Percentiles rank a stretch among this genome's conserved stretches.
phyloP scores from a whole-genome alignment of 2,888 invertebrate species.

The Caenorhabditis macrosperma region DNA sequence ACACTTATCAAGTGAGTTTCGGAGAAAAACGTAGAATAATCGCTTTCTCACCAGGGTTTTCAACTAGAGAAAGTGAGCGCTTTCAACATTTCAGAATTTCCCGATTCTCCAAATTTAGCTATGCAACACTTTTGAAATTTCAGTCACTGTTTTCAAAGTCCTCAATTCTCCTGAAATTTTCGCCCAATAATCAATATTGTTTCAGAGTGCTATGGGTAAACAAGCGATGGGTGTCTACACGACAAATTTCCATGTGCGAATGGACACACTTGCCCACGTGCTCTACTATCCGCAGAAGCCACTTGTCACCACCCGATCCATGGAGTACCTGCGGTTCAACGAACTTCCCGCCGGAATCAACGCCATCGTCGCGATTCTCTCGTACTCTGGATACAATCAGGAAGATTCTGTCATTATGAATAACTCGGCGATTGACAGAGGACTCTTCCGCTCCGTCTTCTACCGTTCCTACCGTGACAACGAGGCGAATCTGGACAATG shows the following conservation, averaged over 20 bases:
- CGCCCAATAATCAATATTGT: too few relatives aligned
- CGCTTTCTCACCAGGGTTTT: too few relatives aligned
- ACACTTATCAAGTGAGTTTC: constrained; percentile 90
- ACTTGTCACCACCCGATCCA: constrained; percentile 96
- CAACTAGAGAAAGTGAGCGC: too few relatives aligned
- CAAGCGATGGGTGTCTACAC: constrained; percentile 99
- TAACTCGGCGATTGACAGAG: constrained; percentile 92
- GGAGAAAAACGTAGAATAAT: too few relatives aligned
- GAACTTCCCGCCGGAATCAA: constrained; percentile 88
- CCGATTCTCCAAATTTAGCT: too few relatives aligned
- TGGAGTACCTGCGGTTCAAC: constrained; percentile 93
- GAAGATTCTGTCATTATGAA: constrained; percentile 97
- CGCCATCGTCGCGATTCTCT: constrained; percentile 98
- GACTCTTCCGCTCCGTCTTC: constrained; percentile 93
- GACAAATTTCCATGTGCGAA: constrained; percentile 98
- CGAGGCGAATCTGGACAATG: constrained; percentile 92
- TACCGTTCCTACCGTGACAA: constrained; percentile 97
- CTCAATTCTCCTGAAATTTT: neutral
- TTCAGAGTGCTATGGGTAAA: constrained; percentile 95
- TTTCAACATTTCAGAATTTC: too few relatives aligned
- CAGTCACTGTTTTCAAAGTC: too few relatives aligned
- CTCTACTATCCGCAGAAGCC: constrained; percentile 99
- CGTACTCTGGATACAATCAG: constrained; percentile 99
- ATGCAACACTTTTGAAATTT: too few relatives aligned
- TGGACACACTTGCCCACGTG: constrained; percentile 99